Evolutionary conservation across 2,888 invertebrate genomes (phyloP), one percentile per base, ranked within the genome.

Genomic region (Euphydryas editha): DNA sequence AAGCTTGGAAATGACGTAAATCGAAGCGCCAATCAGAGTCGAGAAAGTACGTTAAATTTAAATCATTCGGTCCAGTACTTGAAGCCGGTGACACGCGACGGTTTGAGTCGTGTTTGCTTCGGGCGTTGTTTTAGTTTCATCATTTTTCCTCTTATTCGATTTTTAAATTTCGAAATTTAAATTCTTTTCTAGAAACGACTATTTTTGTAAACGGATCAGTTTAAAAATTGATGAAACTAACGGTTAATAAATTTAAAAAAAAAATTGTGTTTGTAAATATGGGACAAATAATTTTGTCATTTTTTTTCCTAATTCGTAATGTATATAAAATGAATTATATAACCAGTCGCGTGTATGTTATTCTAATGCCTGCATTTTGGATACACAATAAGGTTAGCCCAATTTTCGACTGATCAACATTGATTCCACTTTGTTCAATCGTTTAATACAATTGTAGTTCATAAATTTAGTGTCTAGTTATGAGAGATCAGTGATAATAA

Each of bases 241-340:
- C 54, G 20, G 39, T 21, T 55, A 21, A 59, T 55, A n/a, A n/a
- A 6, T 15, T 44, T 44, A 44, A n/a, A n/a, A 44, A 44, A 4
- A 65, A 44, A 55, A 65, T 56, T 72, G 63, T 72, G 59, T 67
- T 59, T 72, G 72, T 72, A 71, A 70, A 72, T 72, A 72, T 62
- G 68, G 70, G 68, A 64, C 37, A 24, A 36, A n/a, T 3, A 36
- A 51, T 42, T 36, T 15, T 42, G 47, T 57, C 15, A 44, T 59
- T 36, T 59, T 59, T 51, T 66, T 55, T 56, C 18, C 21, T 51
- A 7, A 60, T 58, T 58, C 17, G 61, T 47, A 62, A 55, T 71
- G 67, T 72, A 68, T 55, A 70, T 72, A 70, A 68, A 70, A 62
- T 69, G 58, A 67, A 68, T 62, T 30, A 47, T 36, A 64, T 62